These are phyloP conservation scores for Reticulitermes lucifugus DNA, from an alignment of 2,888 invertebrate species.

Conservation along the genomic window DNA sequence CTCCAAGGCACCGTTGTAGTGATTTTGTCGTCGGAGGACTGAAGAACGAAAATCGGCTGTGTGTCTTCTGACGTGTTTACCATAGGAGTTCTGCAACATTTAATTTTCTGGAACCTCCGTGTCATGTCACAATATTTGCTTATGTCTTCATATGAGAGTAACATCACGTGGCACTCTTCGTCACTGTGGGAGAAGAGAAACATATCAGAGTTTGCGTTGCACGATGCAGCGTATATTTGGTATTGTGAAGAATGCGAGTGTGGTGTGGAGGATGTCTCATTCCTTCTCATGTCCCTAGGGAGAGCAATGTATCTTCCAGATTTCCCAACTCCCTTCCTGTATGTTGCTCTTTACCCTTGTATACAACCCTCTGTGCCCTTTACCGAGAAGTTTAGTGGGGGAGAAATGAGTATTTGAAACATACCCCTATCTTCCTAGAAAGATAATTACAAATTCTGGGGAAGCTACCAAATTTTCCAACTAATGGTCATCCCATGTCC, in stretches of 20 bases:
- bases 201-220: not conserved
- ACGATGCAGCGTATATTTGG: not conserved
- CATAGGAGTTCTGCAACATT: not conserved
- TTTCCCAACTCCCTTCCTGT: slow-evolving; percentile 2
- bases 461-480: slow-evolving; percentile 44
- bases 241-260: not conserved
- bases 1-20: no score
- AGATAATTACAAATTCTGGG: slow-evolving; percentile 50
- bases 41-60: no score
- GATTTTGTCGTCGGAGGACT: no score
- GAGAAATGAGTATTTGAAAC: slow-evolving; percentile 13
- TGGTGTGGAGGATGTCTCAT: slow-evolving; percentile 9
- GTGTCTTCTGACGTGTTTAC: no score
- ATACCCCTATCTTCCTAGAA: slow-evolving; percentile 20
- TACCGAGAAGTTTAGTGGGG: not conserved
- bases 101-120: not conserved
- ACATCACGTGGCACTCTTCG: not conserved
- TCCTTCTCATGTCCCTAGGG: not conserved
- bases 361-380: slow-evolving; percentile 12
- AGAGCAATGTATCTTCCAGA: slow-evolving; percentile 16
- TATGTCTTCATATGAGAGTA: not conserved
- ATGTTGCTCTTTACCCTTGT: not conserved
- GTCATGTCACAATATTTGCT: not conserved
- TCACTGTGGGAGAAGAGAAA: not conserved
- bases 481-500: slow-evolving; percentile 3